Percentiles rank a stretch among this genome's conserved stretches.
These are phyloP conservation scores for Poecile montanus DNA, from an alignment of 2,797 vertebrate genomes.

Conservation along the genomic window DNA sequence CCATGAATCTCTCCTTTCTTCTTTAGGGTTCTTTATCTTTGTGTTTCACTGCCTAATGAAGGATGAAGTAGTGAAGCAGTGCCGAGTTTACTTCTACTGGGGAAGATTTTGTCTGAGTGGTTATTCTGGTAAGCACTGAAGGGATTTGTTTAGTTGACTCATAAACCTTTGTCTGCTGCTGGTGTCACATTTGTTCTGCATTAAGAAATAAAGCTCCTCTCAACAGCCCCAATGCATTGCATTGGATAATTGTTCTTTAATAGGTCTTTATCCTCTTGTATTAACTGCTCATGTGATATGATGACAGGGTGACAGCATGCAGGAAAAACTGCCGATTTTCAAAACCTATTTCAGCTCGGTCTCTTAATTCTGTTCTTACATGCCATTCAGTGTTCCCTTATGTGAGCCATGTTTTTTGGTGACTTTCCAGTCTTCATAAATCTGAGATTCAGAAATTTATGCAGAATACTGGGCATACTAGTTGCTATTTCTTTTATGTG, in stretches of 20 bases:
- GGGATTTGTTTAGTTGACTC: not conserved
- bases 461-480: not conserved
- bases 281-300: not conserved
- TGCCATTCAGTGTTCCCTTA: not conserved
- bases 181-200: not conserved
- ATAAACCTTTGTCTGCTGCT: not conserved
- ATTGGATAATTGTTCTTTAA: not conserved
- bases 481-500: not conserved
- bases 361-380: not conserved
- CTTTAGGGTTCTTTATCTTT: constrained; percentile 88
- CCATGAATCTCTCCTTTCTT: not conserved
- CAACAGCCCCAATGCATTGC: not conserved
- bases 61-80: constrained; percentile 87
- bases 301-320: not conserved
- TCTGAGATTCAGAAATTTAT: not conserved
- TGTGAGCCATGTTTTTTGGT: not conserved
- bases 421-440: not conserved
- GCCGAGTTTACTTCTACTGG: constrained; percentile 82
- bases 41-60: constrained; percentile 92
- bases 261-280: not conserved
- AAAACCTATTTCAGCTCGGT: not conserved
- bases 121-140: constrained; percentile 78
- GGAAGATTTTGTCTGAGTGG: constrained; percentile 72
- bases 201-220: not conserved
- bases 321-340: not conserved